Percentiles rank a stretch among this genome's conserved stretches.
Conservation (phyloP, 2,797 vertebrate species). For the Syngnathus rostellatus region DNA sequence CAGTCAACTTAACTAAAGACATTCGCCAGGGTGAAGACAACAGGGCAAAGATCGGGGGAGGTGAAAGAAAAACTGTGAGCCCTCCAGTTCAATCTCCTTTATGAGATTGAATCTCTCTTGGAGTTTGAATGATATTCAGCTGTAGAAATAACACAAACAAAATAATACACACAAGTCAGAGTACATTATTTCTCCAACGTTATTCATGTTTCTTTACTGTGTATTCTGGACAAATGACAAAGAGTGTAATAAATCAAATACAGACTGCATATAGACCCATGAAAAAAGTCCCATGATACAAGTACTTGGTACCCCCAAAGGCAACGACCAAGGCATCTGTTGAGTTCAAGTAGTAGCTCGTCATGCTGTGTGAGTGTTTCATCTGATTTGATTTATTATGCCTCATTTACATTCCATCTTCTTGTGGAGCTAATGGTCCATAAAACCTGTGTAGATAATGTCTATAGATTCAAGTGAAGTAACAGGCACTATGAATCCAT, state of each 20-base stretch:
- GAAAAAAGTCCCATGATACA: constrained; percentile 10
- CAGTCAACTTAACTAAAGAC: neutral
- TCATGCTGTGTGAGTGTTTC: constrained; percentile 49
- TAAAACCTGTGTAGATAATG: constrained; percentile 62
- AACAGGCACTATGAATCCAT: constrained; percentile 58
- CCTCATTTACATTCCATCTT: constrained; percentile 59
- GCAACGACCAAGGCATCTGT: constrained; percentile 42
- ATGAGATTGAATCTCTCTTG: neutral
- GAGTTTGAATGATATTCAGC: neutral
- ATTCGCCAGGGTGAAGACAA: constrained; percentile 2
- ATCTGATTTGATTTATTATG: constrained; percentile 59
- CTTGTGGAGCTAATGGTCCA: constrained; percentile 57
- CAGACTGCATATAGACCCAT: constrained; percentile 31
- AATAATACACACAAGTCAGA: too few species aligned
- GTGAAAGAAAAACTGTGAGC: constrained; percentile 10
- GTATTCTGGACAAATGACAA: constrained; percentile 33
- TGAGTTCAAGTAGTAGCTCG: constrained; percentile 40
- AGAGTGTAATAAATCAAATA: constrained; percentile 1
- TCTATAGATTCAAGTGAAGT: constrained; percentile 58
- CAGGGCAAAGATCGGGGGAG: neutral
- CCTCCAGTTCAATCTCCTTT: neutral
- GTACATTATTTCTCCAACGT: constrained; percentile 17
- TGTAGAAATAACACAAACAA: too few species aligned
- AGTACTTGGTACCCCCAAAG: constrained; percentile 48
- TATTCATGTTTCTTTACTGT: constrained; percentile 31